These are phyloP conservation scores for Alces alces DNA, from an alignment of 2,113 vertebrate species.

Conservation along the genomic window DNA sequence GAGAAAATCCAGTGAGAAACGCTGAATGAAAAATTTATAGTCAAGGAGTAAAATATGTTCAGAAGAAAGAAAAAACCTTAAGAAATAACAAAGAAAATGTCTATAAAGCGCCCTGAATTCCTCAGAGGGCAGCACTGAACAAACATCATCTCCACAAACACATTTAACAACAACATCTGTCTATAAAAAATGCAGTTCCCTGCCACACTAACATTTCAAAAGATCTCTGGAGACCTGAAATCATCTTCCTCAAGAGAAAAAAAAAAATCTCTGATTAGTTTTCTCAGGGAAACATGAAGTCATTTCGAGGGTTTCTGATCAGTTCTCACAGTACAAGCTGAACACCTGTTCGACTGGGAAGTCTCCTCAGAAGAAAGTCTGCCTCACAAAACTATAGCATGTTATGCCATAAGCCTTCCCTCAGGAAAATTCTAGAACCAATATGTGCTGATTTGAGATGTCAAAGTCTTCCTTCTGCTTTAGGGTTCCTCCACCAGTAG, in stretches of 20 bases:
- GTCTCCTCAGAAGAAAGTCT: constrained; percentile 34
- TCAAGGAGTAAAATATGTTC: constrained; percentile 23
- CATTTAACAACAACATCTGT: constrained; percentile 55
- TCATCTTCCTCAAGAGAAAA: constrained; percentile 32
- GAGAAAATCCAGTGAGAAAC: constrained; percentile 23
- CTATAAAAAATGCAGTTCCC: constrained; percentile 49
- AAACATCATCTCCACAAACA: constrained; percentile 39
- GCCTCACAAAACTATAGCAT: background rate
- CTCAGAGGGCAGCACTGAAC: constrained; percentile 27
- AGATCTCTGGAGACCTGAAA: constrained; percentile 49
- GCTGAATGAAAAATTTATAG: constrained; percentile 15
- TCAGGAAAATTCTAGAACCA: constrained; percentile 48
- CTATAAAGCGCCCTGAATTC: constrained; percentile 9
- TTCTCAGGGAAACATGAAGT: constrained; percentile 33
- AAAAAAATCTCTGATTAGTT: constrained; percentile 23
- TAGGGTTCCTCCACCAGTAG: constrained; percentile 8
- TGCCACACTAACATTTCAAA: constrained; percentile 21
- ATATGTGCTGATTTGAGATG: constrained; percentile 38
- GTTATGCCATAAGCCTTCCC: background rate
- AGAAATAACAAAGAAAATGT: constrained; percentile 33
- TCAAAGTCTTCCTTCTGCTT: constrained; percentile 57
- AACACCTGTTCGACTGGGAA: background rate
- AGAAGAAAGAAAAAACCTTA: background rate
- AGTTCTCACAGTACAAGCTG: background rate
- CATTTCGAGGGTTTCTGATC: background rate